Percentiles rank a stretch among this genome's conserved stretches.
These are phyloP conservation scores for Myathropa florea DNA, from an alignment of 2,888 invertebrate species.

Conservation along the genomic window DNA sequence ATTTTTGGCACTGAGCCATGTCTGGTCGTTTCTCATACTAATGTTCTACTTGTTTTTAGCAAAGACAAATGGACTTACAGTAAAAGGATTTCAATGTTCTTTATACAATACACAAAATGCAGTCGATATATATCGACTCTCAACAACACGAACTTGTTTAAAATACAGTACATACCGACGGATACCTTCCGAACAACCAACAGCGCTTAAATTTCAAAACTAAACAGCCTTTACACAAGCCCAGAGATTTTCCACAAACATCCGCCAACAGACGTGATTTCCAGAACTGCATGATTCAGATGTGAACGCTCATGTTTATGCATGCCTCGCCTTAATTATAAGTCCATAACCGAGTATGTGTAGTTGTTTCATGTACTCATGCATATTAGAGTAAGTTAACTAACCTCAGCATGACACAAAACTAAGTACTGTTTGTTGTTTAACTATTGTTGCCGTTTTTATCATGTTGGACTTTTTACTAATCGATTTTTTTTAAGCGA, in stretches of 20 bases:
- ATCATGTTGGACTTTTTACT: conserved; percentile 2
- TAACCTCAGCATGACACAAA: not conserved
- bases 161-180: too few species aligned
- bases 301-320: not conserved
- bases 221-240: not conserved
- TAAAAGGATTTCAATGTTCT: too few species aligned
- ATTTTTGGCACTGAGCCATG: too few species aligned
- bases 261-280: not conserved
- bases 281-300: not conserved
- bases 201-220: not conserved
- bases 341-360: not conserved
- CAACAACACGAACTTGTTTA: too few species aligned
- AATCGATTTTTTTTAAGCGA: conserved; percentile 10
- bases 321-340: conserved; percentile 18
- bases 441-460: not conserved
- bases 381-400: not conserved
- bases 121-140: too few species aligned
- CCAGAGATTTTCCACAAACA: not conserved
- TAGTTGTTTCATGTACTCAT: not conserved
- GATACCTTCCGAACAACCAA: too few species aligned
- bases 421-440: not conserved
- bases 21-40: too few species aligned
- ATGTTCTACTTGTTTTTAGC: too few species aligned
- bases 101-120: too few species aligned
- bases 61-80: too few species aligned